phyloP scores from a whole-genome alignment of 2,888 invertebrate genomes.

The Heliconius aoede region DNA sequence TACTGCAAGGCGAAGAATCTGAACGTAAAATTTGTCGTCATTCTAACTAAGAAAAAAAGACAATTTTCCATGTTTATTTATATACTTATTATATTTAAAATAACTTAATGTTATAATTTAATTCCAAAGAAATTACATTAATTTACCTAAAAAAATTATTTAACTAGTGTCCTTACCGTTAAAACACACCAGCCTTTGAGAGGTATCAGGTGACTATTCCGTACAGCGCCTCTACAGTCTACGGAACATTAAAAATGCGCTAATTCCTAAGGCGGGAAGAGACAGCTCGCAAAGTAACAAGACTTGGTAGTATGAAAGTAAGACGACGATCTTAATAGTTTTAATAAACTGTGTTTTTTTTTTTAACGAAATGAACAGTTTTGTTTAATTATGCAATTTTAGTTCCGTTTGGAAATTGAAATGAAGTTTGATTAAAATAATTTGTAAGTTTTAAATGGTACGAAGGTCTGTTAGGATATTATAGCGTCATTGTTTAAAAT shows the following conservation, averaged over 20 bases:
- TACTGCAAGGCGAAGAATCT: too few species aligned
- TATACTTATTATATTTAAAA: background rate
- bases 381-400: background rate
- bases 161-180: background rate
- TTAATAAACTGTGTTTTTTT: constrained; percentile 9
- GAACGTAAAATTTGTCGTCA: too few species aligned
- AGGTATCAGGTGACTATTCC: constrained; percentile 44
- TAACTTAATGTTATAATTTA: background rate
- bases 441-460: background rate
- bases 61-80: too few species aligned
- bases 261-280: constrained; percentile 42
- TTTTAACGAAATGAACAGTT: background rate
- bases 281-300: constrained; percentile 27
- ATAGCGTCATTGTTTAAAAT: background rate
- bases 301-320: constrained; percentile 20
- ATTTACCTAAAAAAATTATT: background rate
- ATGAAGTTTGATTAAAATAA: background rate
- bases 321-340: constrained; percentile 18
- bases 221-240: constrained; percentile 31
- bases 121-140: background rate
- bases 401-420: background rate
- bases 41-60: too few species aligned
- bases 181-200: constrained; percentile 32
- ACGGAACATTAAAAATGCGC: constrained; percentile 44
- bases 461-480: background rate